These are phyloP conservation scores for Reticulitermes speratus DNA, from an alignment of 1,140 invertebrate genomes.

Conservation along the genomic window DNA sequence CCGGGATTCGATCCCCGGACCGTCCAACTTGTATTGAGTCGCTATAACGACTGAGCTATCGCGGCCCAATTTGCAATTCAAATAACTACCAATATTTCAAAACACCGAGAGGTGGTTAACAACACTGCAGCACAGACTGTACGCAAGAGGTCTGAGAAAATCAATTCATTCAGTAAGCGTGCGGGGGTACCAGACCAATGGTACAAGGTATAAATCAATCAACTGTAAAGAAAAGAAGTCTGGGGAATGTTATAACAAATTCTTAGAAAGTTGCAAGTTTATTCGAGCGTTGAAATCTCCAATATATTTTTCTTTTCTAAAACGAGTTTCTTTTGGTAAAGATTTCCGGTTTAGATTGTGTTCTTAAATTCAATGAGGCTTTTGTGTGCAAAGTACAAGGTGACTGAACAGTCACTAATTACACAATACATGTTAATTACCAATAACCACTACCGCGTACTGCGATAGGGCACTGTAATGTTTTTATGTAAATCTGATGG, in stretches of 20 bases:
- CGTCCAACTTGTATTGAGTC: too few relatives aligned
- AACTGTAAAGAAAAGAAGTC: background rate
- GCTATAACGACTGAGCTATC: too few relatives aligned
- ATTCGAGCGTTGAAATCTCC: conserved; percentile 1
- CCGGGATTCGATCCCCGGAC: too few relatives aligned
- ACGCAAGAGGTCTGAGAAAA: too few relatives aligned
- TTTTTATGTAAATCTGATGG: too few relatives aligned
- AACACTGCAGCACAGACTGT: too few relatives aligned
- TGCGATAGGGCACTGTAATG: too few relatives aligned
- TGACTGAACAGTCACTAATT: background rate
- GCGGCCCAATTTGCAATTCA: too few relatives aligned
- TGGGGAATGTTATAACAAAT: background rate
- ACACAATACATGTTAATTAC: background rate
- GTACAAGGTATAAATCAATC: background rate
- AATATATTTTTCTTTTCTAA: background rate
- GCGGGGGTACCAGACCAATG: background rate
- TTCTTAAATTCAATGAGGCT: background rate
- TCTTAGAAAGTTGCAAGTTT: background rate
- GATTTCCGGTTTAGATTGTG: background rate
- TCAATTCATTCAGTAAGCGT: background rate
- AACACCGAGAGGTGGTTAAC: too few relatives aligned
- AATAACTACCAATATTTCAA: too few relatives aligned
- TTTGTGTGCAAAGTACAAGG: conserved; percentile 3
- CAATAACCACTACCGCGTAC: too few relatives aligned
- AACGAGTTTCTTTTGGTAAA: background rate